Evolutionary conservation across 64 coral and sea anemone genomes (phyloP).

Genomic region (Acropora yongei): DNA sequence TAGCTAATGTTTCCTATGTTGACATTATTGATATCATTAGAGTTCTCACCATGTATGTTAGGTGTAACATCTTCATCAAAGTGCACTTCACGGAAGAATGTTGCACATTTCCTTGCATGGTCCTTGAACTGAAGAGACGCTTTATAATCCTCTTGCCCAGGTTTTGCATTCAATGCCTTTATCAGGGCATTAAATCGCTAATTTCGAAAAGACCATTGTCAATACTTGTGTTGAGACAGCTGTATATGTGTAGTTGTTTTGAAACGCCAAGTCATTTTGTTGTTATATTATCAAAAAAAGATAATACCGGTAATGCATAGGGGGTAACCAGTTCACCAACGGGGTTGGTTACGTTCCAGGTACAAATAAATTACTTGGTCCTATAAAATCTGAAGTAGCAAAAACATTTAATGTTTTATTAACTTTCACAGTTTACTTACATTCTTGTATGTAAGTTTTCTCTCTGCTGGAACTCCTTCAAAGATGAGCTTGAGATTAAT

Average conservation of each 20-base stretch:
- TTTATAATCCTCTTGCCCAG: background rate
- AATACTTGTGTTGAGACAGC: no score
- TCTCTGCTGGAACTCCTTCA: background rate
- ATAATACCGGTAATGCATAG: background rate
- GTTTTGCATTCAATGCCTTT: background rate
- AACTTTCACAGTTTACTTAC: slow-evolving; percentile 30
- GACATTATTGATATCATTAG: no score
- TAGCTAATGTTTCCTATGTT: no score
- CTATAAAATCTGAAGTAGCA: background rate
- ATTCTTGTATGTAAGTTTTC: background rate
- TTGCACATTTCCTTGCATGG: slow-evolving; percentile 20
- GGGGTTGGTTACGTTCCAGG: background rate
- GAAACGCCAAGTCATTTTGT: no score
- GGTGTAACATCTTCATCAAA: slow-evolving; percentile 71
- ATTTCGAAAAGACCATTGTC: no score
- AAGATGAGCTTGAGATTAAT: slow-evolving; percentile 9
- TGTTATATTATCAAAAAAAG: background rate
- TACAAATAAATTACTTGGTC: background rate
- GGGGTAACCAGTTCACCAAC: background rate
- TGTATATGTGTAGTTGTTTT: no score
- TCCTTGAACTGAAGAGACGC: background rate
- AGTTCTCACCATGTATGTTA: slow-evolving; percentile 65
- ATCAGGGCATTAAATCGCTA: background rate
- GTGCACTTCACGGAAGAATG: background rate
- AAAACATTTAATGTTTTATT: background rate